Evolutionary conservation across 2,888 invertebrate species (phyloP).

Genomic region (Prosapia bicincta): DNA sequence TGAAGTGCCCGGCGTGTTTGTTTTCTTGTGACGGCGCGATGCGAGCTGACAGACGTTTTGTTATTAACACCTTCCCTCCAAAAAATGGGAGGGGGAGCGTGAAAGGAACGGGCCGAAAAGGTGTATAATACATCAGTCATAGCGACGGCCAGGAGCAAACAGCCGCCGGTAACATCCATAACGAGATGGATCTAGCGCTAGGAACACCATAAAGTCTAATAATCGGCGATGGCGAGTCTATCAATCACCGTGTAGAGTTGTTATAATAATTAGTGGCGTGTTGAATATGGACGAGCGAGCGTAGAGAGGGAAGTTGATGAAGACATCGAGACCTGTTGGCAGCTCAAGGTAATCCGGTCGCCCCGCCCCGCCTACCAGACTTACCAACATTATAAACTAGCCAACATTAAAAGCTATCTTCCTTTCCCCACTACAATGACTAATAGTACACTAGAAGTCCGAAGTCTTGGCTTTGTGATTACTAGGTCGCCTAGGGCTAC

Average conservation of each 20-base stretch:
- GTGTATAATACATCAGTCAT: not conserved
- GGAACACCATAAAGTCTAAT: not conserved
- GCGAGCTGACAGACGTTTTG: not conserved
- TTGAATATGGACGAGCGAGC: not conserved
- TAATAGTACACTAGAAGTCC: not conserved
- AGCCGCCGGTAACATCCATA: too few relatives aligned
- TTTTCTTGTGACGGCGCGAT: not conserved
- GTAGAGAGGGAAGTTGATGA: slow-evolving; percentile 6
- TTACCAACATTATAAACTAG: not conserved
- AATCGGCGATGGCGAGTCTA: not conserved
- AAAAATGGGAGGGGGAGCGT: not conserved
- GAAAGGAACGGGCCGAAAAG: too few relatives aligned
- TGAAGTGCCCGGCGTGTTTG: too few relatives aligned
- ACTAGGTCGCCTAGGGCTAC: not conserved
- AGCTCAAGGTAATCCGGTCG: not conserved
- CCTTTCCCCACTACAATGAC: not conserved
- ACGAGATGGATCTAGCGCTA: not conserved
- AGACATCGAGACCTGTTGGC: slow-evolving; percentile 8
- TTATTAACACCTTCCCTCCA: not conserved
- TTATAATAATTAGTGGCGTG: slow-evolving; percentile 19
- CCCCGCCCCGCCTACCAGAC: not conserved
- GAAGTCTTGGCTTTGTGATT: not conserved
- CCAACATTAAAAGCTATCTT: not conserved
- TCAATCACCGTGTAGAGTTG: slow-evolving; percentile 18
- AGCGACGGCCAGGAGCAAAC: not conserved